These are phyloP conservation scores for Yponomeuta evonymella DNA, from an alignment of 2,888 invertebrate species.

Conservation along the genomic window DNA sequence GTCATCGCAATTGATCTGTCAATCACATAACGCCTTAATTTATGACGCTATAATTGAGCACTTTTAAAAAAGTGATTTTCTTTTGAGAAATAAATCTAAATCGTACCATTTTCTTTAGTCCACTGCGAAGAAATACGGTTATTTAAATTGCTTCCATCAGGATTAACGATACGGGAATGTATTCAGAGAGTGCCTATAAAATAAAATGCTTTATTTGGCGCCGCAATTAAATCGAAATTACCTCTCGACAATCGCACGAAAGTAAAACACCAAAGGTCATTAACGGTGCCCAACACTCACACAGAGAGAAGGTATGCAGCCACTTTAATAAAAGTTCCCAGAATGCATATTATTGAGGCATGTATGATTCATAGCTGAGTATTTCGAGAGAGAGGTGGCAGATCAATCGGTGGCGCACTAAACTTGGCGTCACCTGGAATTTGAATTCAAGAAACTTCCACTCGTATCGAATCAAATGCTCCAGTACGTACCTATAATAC, in stretches of 20 bases:
- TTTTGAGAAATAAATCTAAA: too few species aligned
- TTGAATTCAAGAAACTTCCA: too few species aligned
- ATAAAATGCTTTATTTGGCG: slow-evolving; percentile 24
- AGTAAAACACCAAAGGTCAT: slow-evolving; percentile 48
- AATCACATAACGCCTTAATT: background rate
- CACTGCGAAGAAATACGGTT: background rate
- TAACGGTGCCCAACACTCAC: slow-evolving; percentile 50
- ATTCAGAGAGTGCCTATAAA: background rate
- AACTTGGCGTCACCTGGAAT: too few species aligned
- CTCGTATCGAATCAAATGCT: too few species aligned
- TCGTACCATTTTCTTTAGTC: background rate
- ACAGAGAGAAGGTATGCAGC: slow-evolving; percentile 31
- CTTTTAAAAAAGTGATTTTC: background rate
- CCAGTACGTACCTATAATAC: too few species aligned
- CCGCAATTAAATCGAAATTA: slow-evolving; percentile 43
- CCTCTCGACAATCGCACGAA: slow-evolving; percentile 44
- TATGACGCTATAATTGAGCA: background rate
- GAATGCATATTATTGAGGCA: slow-evolving; percentile 36
- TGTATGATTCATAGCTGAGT: slow-evolving; percentile 14
- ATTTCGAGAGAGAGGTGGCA: slow-evolving; percentile 19
- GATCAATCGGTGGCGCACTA: background rate
- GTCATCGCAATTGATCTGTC: slow-evolving; percentile 25
- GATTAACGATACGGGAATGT: slow-evolving; percentile 1
- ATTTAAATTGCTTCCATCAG: background rate
- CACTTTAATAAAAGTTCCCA: slow-evolving; percentile 36